phyloP scores from a whole-genome alignment of 2,797 vertebrate species.

The Naso thynnoides region DNA sequence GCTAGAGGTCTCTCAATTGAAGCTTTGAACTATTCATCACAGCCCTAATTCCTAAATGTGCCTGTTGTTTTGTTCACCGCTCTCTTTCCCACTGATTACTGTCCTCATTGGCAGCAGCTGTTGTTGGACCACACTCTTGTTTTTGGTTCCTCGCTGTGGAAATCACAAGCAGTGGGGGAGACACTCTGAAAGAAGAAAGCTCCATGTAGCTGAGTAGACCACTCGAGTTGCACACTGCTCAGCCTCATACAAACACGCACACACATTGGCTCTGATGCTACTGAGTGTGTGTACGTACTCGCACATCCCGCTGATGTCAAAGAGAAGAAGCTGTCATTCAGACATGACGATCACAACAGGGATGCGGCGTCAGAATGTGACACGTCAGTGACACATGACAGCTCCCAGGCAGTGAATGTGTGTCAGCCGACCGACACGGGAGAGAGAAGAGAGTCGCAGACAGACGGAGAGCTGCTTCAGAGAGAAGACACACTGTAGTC shows the following conservation, averaged over 20 bases:
- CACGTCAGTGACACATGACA: constrained; percentile 60
- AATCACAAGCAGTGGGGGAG: background rate
- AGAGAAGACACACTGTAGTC: constrained; percentile 12
- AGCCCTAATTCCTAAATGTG: too few species aligned
- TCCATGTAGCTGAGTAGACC: constrained; percentile 4
- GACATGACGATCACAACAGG: constrained; percentile 69
- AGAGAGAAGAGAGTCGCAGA: constrained; percentile 38
- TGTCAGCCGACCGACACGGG: constrained; percentile 53
- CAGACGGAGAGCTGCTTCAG: constrained; percentile 24
- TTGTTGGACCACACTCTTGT: background rate
- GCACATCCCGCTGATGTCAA: constrained; percentile 41
- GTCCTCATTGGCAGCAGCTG: background rate
- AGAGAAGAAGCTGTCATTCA: constrained; percentile 71
- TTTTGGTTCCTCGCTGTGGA: constrained; percentile 2
- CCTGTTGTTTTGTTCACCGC: background rate
- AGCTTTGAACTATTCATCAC: too few species aligned
- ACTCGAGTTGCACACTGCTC: constrained; percentile 23
- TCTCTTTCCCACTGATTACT: background rate
- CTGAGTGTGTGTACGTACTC: constrained; percentile 12
- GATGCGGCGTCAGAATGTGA: constrained; percentile 66
- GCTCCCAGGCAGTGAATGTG: constrained; percentile 61
- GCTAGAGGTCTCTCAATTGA: too few species aligned
- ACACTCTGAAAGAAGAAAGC: background rate
- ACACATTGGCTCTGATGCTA: background rate
- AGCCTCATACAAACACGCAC: background rate